A percentile compares a stretch with the other conserved stretches of the same genome.
Conservation (phyloP, 2,113 vertebrate genomes). For the Albula goreensis region DNA sequence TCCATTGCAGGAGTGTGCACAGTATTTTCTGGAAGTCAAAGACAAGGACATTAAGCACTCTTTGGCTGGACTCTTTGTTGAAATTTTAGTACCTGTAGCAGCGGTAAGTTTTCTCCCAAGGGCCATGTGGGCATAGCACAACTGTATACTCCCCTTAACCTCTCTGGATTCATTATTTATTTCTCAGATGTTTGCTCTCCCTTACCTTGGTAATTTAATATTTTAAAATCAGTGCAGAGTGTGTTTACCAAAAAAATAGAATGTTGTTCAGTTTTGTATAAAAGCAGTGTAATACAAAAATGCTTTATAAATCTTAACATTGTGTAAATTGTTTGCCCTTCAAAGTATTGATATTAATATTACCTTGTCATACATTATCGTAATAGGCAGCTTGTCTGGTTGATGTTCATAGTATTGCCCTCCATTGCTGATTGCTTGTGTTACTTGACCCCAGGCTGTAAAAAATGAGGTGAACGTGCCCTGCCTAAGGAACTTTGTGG, state of each 20-base stretch:
- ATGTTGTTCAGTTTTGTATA: no score
- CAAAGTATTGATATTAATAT: neutral
- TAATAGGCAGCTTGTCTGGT: neutral
- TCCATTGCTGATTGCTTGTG: constrained; percentile 1
- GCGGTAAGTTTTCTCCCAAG: constrained; percentile 78
- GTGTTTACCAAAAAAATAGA: no score
- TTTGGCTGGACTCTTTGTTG: constrained; percentile 94
- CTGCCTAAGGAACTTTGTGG: constrained; percentile 95
- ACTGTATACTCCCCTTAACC: no score
- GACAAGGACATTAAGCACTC: constrained; percentile 98
- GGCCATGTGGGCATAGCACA: no score
- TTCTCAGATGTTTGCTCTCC: no score
- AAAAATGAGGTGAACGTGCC: constrained; percentile 99
- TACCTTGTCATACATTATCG: neutral
- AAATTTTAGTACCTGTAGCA: constrained; percentile 95
- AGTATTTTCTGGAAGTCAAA: constrained; percentile 95
- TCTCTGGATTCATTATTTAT: no score
- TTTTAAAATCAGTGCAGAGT: no score
- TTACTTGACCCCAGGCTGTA: constrained; percentile 75
- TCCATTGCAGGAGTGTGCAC: constrained; percentile 79
- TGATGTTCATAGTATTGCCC: neutral
- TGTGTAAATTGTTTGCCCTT: neutral
- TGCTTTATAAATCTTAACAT: no score
- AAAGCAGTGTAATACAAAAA: no score
- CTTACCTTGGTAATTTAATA: no score